Conservation (phyloP, 2,113 vertebrate species). For the Nerophis ophidion region DNA sequence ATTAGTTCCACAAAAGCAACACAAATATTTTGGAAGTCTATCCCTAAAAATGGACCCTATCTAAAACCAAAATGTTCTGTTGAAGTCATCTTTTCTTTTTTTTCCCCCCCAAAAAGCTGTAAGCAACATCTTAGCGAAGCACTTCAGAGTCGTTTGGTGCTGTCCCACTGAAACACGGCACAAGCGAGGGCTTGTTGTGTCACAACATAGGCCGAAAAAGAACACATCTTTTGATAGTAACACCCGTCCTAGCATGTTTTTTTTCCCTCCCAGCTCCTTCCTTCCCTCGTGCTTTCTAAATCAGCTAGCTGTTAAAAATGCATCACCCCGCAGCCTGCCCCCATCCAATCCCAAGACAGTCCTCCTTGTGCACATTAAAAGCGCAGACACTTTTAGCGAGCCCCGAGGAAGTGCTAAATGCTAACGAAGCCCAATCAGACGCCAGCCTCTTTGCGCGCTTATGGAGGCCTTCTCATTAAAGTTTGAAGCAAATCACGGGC, state of each 20-base stretch:
- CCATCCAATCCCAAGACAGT: slow-evolving; percentile 34
- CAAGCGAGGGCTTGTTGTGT: slow-evolving; percentile 1
- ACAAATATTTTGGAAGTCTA: too few relatives aligned
- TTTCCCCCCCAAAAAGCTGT: neutral
- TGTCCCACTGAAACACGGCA: neutral
- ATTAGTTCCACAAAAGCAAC: too few relatives aligned
- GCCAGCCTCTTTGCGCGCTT: slow-evolving; percentile 30
- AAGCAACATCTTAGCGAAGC: neutral
- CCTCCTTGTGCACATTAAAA: slow-evolving; percentile 60
- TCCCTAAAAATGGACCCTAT: too few relatives aligned
- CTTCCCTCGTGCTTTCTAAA: slow-evolving; percentile 49
- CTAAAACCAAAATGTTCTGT: too few relatives aligned
- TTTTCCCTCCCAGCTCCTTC: slow-evolving; percentile 13
- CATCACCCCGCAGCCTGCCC: slow-evolving; percentile 22
- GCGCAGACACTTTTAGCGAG: slow-evolving; percentile 66
- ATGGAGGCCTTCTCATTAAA: slow-evolving; percentile 65
- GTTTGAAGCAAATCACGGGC: slow-evolving; percentile 54
- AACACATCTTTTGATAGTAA: slow-evolving; percentile 33
- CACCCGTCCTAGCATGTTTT: slow-evolving; percentile 21
- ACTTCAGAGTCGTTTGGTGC: neutral
- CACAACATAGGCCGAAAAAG: slow-evolving; percentile 23
- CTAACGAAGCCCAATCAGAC: slow-evolving; percentile 57
- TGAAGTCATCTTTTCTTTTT: too few relatives aligned
- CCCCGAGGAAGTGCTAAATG: slow-evolving; percentile 53
- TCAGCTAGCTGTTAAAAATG: slow-evolving; percentile 65